phyloP scores from a whole-genome alignment of 2,888 invertebrate species.

The Euzetes globulus region DNA sequence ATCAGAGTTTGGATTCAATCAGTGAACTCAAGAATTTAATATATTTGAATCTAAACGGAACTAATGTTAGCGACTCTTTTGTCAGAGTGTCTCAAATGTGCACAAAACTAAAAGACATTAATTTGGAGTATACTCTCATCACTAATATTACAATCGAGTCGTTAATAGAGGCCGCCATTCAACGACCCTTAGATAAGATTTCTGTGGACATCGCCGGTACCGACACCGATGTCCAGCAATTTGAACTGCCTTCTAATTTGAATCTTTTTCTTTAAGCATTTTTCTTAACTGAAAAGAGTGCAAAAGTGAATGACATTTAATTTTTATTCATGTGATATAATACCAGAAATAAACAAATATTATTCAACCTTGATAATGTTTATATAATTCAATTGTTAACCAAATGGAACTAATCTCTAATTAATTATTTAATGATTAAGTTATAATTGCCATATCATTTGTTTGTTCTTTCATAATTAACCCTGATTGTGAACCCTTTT shows the following conservation, averaged over 20 bases:
- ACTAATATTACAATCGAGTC: background rate
- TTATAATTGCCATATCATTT: too few species aligned
- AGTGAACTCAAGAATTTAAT: background rate
- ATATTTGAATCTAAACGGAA: background rate
- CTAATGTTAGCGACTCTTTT: background rate
- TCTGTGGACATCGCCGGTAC: background rate
- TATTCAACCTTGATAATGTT: too few species aligned
- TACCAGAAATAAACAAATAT: too few species aligned
- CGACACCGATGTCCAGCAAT: background rate
- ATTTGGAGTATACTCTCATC: background rate
- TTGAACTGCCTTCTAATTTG: background rate
- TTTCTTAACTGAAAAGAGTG: too few species aligned
- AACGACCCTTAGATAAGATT: background rate
- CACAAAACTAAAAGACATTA: background rate
- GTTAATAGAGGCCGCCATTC: background rate
- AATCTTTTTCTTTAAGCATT: background rate
- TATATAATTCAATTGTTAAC: too few species aligned
- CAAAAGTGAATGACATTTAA: too few species aligned
- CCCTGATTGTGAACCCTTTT: too few species aligned
- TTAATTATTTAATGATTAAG: too few species aligned
- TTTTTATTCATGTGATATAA: too few species aligned
- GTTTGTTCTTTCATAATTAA: too few species aligned
- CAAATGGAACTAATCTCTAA: too few species aligned
- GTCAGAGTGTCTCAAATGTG: background rate
- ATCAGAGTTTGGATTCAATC: background rate